These are phyloP conservation scores for Lagopus leucura DNA, from an alignment of 2,113 vertebrate species.

Conservation along the genomic window DNA sequence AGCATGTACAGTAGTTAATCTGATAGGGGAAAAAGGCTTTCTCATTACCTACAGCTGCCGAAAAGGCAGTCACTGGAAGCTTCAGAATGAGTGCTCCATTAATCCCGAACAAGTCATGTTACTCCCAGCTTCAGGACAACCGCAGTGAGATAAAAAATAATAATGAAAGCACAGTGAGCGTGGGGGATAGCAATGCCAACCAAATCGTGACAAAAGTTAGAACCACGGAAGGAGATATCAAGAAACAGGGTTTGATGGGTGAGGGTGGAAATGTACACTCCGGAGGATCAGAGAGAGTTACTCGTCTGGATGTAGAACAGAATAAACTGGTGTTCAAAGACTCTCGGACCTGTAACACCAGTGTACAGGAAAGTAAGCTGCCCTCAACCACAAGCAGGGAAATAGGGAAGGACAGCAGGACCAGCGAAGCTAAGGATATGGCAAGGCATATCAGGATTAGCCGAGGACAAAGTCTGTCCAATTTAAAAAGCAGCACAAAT, in stretches of 20 bases:
- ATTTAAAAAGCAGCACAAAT: conserved; percentile 64
- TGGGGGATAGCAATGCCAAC: conserved; percentile 83
- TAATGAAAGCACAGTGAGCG: conserved; percentile 69
- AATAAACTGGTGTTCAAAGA: conserved; percentile 56
- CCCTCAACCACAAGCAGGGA: conserved; percentile 31
- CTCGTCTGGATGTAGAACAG: conserved; percentile 42
- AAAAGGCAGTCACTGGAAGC: conserved; percentile 2
- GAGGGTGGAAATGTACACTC: conserved; percentile 60
- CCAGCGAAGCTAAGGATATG: conserved; percentile 26
- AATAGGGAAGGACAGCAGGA: conserved; percentile 17
- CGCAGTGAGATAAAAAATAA: conserved; percentile 73
- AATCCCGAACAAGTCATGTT: conserved; percentile 75
- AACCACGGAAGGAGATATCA: neutral
- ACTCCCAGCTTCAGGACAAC: conserved; percentile 73
- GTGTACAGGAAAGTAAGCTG: conserved; percentile 58
- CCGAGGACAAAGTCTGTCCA: conserved; percentile 65
- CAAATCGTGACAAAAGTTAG: conserved; percentile 64
- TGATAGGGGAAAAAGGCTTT: neutral
- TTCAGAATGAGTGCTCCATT: conserved; percentile 76
- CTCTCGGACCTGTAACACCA: conserved; percentile 2
- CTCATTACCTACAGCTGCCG: neutral
- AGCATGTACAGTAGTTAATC: conserved; percentile 27
- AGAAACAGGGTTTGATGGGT: conserved; percentile 29
- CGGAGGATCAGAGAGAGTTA: conserved; percentile 27
- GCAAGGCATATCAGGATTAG: conserved; percentile 34